Evolutionary conservation across 2,113 vertebrate species (phyloP).

Genomic region (Paramormyrops kingsleyae): DNA sequence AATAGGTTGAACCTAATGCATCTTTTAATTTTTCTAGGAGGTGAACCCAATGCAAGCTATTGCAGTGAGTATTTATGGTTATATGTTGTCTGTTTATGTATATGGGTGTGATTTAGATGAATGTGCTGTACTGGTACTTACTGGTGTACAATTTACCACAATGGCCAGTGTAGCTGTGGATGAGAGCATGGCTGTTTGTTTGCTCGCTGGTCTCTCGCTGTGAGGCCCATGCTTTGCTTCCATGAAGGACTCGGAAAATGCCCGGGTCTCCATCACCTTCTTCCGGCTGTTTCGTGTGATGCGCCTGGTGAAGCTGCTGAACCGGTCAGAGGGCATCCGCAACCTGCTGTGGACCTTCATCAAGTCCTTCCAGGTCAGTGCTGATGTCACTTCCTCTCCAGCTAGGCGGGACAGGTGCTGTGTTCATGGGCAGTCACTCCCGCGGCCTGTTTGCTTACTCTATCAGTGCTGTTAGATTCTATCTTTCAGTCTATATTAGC

Average conservation of each 20-base stretch:
- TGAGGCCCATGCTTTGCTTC: neutral
- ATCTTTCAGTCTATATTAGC: neutral
- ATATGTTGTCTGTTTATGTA: neutral
- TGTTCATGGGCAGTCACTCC: neutral
- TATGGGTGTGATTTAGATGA: neutral
- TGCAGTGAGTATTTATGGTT: slow-evolving; percentile 44
- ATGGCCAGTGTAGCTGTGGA: neutral
- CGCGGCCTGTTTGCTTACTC: neutral
- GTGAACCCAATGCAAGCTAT: slow-evolving; percentile 59
- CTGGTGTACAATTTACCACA: neutral
- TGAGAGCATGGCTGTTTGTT: neutral
- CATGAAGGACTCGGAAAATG: slow-evolving; percentile 70
- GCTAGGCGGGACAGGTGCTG: neutral
- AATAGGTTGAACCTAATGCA: neutral
- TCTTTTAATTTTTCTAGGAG: slow-evolving; percentile 36
- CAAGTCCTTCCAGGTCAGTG: slow-evolving; percentile 82
- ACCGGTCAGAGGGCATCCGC: slow-evolving; percentile 80
- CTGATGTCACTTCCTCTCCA: neutral
- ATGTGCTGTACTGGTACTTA: neutral
- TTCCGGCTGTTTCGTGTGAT: slow-evolving; percentile 89
- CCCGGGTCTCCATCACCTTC: slow-evolving; percentile 85
- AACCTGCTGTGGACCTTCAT: slow-evolving; percentile 93
- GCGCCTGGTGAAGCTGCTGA: slow-evolving; percentile 84
- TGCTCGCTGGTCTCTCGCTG: neutral
- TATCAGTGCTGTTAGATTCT: neutral